A percentile compares a stretch with the other conserved stretches of the same genome.
phyloP scores from a whole-genome alignment of 2,797 vertebrate genomes.

The Microctenopoma stevenorrisi region DNA sequence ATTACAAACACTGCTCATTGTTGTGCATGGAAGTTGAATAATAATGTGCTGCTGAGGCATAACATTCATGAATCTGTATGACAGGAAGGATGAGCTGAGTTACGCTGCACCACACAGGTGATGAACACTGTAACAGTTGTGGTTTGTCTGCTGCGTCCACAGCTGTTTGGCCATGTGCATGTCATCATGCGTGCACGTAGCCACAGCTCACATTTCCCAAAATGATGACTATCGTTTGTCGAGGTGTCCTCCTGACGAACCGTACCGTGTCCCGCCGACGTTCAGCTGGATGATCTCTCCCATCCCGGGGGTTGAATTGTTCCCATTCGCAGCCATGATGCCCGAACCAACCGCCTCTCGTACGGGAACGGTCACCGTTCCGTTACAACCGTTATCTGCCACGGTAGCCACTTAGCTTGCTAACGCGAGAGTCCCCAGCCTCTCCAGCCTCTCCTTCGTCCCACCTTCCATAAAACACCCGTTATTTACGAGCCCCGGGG shows the following conservation, averaged over 20 bases:
- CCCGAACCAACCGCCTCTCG: conserved; percentile 1
- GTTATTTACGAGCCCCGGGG: conserved; percentile 33
- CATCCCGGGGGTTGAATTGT: conserved; percentile 82
- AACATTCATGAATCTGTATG: no score
- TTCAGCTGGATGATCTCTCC: conserved; percentile 97
- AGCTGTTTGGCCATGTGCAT: conserved; percentile 14
- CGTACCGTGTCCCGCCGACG: conserved; percentile 94
- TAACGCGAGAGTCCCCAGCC: conserved; percentile 60
- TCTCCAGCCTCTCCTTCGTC: conserved; percentile 54
- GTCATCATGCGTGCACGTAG: conserved; percentile 1
- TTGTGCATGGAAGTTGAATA: background rate
- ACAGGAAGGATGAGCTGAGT: no score
- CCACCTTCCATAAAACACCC: conserved; percentile 65
- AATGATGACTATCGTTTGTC: conserved; percentile 17
- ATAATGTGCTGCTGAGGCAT: background rate
- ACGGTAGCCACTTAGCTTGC: conserved; percentile 60
- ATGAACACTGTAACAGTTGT: no score
- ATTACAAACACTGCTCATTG: conserved; percentile 2
- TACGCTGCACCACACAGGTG: no score
- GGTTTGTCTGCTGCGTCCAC: conserved; percentile 21
- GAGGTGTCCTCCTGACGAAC: conserved; percentile 6
- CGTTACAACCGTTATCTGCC: conserved; percentile 18
- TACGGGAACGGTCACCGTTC: conserved; percentile 1
- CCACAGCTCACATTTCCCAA: conserved; percentile 16
- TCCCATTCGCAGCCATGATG: conserved; percentile 89